These are phyloP conservation scores for Nomada lathburiana DNA, from an alignment of 2,888 invertebrate genomes.

Conservation along the genomic window DNA sequence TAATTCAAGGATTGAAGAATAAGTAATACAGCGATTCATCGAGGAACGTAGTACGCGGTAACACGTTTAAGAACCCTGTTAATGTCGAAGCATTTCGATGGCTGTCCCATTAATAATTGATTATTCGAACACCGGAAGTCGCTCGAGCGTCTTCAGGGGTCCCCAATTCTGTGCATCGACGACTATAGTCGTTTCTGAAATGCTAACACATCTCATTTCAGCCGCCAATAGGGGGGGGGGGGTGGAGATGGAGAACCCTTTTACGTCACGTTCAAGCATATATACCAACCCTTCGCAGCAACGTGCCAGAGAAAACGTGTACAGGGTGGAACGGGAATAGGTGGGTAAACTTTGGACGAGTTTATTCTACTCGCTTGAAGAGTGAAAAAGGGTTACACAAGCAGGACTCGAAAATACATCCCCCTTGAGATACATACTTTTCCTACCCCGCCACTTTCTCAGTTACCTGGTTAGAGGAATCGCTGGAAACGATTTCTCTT, in stretches of 20 bases:
- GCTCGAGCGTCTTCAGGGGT: background rate
- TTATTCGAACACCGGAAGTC: conserved; percentile 21
- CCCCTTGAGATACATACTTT: no score
- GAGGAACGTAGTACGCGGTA: no score
- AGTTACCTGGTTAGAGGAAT: no score
- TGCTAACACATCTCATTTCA: conserved; percentile 57
- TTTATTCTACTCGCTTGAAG: no score
- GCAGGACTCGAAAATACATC: no score
- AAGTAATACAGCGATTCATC: background rate
- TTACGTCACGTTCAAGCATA: conserved; percentile 62
- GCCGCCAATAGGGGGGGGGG: conserved; percentile 28
- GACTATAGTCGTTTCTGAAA: conserved; percentile 41
- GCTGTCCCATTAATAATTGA: conserved; percentile 36
- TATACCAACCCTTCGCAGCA: conserved; percentile 14
- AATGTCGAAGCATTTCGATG: background rate
- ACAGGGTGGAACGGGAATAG: background rate
- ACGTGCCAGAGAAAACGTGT: background rate
- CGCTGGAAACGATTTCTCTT: no score
- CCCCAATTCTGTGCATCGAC: conserved; percentile 38
- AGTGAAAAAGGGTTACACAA: no score
- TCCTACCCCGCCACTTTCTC: no score
- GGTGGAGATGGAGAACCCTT: conserved; percentile 39
- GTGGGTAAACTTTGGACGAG: no score
- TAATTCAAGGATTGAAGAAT: no score
- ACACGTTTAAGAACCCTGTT: background rate